phyloP scores from a whole-genome alignment of 2,113 vertebrate species.

The Cyprinodon variegatus region DNA sequence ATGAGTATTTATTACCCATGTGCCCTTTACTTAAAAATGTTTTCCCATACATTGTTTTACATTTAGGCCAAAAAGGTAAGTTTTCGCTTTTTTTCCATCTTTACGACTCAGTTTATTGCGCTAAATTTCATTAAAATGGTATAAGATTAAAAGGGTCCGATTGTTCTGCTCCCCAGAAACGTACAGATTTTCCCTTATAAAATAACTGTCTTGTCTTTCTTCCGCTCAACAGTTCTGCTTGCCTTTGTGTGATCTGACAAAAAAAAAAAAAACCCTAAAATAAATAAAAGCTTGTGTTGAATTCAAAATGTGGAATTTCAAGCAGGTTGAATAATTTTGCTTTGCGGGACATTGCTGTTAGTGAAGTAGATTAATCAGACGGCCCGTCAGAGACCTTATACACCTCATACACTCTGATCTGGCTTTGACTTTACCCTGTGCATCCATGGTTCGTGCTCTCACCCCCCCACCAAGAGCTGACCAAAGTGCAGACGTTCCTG shows the following conservation, averaged over 20 bases:
- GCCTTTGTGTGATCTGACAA: too few relatives aligned
- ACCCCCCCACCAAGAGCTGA: conserved; percentile 11
- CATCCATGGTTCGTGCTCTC: too few relatives aligned
- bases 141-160: neutral
- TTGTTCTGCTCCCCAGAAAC: neutral
- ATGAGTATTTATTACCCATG: too few relatives aligned
- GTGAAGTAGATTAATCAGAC: neutral
- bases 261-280: too few relatives aligned
- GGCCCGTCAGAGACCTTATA: neutral
- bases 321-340: neutral
- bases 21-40: too few relatives aligned
- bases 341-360: neutral
- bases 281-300: too few relatives aligned
- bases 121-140: neutral
- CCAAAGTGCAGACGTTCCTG: conserved; percentile 15
- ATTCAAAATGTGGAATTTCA: neutral
- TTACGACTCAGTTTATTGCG: neutral
- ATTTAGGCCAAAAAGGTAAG: too few relatives aligned
- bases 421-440: neutral
- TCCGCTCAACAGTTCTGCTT: neutral
- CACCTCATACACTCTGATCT: neutral
- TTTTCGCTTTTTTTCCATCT: neutral
- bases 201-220: neutral
- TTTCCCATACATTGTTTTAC: too few relatives aligned
- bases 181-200: neutral